Evolutionary conservation across 2,113 vertebrate species (phyloP).

Genomic region (Caranx melampygus): DNA sequence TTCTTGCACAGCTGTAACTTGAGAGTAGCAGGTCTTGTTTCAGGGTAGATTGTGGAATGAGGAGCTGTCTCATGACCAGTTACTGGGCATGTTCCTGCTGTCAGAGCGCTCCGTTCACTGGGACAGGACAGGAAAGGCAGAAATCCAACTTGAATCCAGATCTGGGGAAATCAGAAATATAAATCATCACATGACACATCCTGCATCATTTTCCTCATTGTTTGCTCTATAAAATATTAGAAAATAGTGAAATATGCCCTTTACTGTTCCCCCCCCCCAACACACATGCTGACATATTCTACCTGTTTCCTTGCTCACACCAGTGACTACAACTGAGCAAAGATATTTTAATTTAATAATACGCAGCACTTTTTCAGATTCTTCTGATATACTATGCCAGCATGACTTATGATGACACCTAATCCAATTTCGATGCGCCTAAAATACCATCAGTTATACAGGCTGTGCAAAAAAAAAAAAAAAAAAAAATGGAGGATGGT

Average conservation of each 20-base stretch:
- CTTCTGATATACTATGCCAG: background rate
- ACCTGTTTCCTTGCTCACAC: background rate
- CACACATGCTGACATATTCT: background rate
- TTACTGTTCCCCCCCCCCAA: background rate
- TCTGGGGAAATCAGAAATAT: constrained; percentile 42
- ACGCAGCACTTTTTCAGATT: background rate
- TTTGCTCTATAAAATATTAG: background rate
- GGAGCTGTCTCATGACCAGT: constrained; percentile 37
- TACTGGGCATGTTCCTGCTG: constrained; percentile 20
- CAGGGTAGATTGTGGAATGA: constrained; percentile 46
- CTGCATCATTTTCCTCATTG: background rate
- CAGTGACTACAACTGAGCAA: background rate
- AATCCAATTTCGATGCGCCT: background rate
- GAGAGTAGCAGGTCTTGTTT: constrained; percentile 51
- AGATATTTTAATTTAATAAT: background rate
- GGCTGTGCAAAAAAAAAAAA: background rate
- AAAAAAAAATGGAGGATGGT: background rate
- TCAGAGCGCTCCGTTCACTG: constrained; percentile 51
- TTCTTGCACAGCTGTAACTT: constrained; percentile 66
- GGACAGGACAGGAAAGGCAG: constrained; percentile 52
- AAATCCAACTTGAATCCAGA: constrained; percentile 38
- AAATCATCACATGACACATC: background rate
- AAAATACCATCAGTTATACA: background rate
- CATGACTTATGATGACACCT: background rate
- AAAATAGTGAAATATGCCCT: background rate